phyloP scores from a whole-genome alignment of 2,888 invertebrate genomes.

The Syritta pipiens region DNA sequence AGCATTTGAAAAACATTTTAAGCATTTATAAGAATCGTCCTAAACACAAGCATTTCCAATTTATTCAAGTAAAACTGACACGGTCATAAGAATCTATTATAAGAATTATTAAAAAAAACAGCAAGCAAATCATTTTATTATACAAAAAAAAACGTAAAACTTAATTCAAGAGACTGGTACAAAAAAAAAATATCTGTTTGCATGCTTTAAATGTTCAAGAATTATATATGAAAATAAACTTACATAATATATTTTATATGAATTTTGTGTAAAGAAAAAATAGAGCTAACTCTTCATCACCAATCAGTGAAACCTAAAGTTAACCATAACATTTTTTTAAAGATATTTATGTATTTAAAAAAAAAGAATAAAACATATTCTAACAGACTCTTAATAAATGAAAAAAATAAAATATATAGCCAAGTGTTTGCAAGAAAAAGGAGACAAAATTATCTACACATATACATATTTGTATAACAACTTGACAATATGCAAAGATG shows the following conservation, averaged over 20 bases:
- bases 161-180: conserved; percentile 64
- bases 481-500: conserved; percentile 66
- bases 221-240: conserved; percentile 15
- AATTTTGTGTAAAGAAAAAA: conserved; percentile 28
- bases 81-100: no score
- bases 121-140: conserved; percentile 1
- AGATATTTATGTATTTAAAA: background rate
- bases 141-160: background rate
- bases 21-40: no score
- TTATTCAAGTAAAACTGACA: no score
- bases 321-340: conserved; percentile 30
- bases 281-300: conserved; percentile 20
- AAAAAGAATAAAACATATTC: conserved; percentile 12
- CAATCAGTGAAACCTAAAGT: conserved; percentile 59
- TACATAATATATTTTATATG: conserved; percentile 51
- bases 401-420: conserved; percentile 23
- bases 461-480: conserved; percentile 64
- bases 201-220: conserved; percentile 59
- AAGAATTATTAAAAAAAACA: conserved; percentile 16
- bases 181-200: conserved; percentile 62
- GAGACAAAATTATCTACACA: conserved; percentile 56
- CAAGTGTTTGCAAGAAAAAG: conserved; percentile 41
- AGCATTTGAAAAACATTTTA: no score
- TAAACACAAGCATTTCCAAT: no score
- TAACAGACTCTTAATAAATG: background rate